A percentile compares a stretch with the other conserved stretches of the same genome.
Conservation (phyloP, 2,113 vertebrate species). For the Ciconia stormi region DNA sequence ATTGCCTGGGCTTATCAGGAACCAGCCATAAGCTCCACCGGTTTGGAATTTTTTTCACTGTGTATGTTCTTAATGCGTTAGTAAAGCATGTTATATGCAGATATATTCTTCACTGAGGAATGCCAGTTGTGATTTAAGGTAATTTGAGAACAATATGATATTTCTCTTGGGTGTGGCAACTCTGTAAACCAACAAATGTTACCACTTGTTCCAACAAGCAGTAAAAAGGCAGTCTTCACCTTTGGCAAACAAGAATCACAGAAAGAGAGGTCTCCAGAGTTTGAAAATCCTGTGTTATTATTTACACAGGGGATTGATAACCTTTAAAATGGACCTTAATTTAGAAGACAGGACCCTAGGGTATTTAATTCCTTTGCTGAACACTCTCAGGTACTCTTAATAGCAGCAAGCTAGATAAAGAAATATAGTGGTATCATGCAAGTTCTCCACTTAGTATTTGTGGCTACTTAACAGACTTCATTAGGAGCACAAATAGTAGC, state of each 20-base stretch:
- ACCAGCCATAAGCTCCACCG: accelerated
- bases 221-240: not conserved
- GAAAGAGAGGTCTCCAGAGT: not conserved
- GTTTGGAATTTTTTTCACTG: not conserved
- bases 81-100: not conserved
- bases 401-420: not conserved
- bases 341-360: not conserved
- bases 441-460: not conserved
- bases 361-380: not conserved
- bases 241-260: not conserved
- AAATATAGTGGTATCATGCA: not conserved
- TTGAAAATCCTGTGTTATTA: not conserved
- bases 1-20: not conserved
- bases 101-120: not conserved
- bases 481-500: not conserved
- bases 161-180: not conserved
- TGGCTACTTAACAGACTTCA: not conserved
- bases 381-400: not conserved
- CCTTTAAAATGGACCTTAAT: not conserved
- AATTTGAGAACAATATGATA: not conserved
- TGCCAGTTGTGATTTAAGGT: not conserved
- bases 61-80: not conserved
- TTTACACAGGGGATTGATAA: not conserved
- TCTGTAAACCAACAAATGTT: not conserved
- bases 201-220: not conserved